Conservation (phyloP, 2,888 invertebrate species). For the Adelognathus sp. region DNA sequence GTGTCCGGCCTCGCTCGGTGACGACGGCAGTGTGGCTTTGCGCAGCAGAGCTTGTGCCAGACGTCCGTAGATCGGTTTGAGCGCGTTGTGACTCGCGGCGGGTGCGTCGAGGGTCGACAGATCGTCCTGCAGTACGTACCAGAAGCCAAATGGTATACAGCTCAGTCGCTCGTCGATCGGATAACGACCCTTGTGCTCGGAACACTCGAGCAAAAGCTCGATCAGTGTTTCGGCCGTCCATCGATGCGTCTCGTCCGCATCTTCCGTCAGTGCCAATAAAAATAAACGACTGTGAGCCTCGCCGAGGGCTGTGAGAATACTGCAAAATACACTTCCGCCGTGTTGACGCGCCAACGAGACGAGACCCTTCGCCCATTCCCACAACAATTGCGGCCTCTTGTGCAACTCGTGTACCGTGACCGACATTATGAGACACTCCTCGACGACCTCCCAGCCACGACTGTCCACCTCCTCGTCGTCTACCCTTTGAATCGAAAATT, state of each 20-base stretch:
- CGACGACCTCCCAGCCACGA: slow-evolving; percentile 72
- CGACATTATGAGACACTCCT: slow-evolving; percentile 74
- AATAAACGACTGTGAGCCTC: slow-evolving; percentile 83
- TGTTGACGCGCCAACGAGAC: slow-evolving; percentile 71
- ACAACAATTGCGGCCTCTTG: slow-evolving; percentile 71
- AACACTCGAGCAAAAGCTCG: slow-evolving; percentile 89
- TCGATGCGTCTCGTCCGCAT: slow-evolving; percentile 81
- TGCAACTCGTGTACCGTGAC: slow-evolving; percentile 70
- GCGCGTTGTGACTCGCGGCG: slow-evolving; percentile 64
- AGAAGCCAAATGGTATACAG: slow-evolving; percentile 93
- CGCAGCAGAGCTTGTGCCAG: slow-evolving; percentile 89
- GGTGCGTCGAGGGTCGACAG: slow-evolving; percentile 71
- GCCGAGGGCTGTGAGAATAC: slow-evolving; percentile 79
- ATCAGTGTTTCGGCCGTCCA: slow-evolving; percentile 85
- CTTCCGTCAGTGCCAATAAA: slow-evolving; percentile 82
- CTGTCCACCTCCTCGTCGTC: slow-evolving; percentile 65
- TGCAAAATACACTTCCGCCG: slow-evolving; percentile 73
- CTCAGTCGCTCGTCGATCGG: slow-evolving; percentile 94
- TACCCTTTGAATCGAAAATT: slow-evolving; percentile 66
- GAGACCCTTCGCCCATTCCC: slow-evolving; percentile 75
- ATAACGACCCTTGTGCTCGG: slow-evolving; percentile 91
- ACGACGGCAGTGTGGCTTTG: slow-evolving; percentile 89
- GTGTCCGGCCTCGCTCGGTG: slow-evolving; percentile 73
- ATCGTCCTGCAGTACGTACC: slow-evolving; percentile 93
- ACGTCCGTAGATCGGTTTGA: slow-evolving; percentile 91